A percentile compares a stretch with the other conserved stretches of the same genome.
Evolutionary conservation across 1,140 invertebrate genomes (phyloP).

Genomic region (Ips typographus): DNA sequence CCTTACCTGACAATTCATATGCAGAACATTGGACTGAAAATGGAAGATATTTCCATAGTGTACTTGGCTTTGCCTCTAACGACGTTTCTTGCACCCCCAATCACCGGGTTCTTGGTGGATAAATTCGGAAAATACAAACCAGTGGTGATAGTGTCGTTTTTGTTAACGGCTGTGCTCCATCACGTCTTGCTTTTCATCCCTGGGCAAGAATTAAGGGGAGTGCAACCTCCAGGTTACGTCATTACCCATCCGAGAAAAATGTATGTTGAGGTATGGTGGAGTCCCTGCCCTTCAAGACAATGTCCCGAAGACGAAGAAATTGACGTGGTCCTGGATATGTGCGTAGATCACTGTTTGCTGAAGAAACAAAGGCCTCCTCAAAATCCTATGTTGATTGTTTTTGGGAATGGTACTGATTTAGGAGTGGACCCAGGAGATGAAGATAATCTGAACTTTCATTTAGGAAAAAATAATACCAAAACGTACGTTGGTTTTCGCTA

Average conservation of each 20-base stretch:
- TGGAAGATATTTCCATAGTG: slow-evolving; percentile 81
- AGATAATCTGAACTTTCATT: slow-evolving; percentile 57
- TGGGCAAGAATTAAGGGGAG: slow-evolving; percentile 70
- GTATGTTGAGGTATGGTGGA: slow-evolving; percentile 76
- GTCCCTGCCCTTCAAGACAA: slow-evolving; percentile 71
- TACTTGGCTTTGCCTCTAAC: slow-evolving; percentile 81
- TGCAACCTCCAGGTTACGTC: slow-evolving; percentile 69
- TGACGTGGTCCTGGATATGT: slow-evolving; percentile 68
- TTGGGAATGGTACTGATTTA: slow-evolving; percentile 22
- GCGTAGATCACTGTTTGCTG: slow-evolving; percentile 67
- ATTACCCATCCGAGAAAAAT: slow-evolving; percentile 67
- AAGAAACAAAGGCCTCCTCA: slow-evolving; percentile 38
- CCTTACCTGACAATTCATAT: slow-evolving; percentile 86
- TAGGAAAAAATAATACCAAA: slow-evolving; percentile 54
- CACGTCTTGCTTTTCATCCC: slow-evolving; percentile 72
- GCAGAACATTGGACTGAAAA: slow-evolving; percentile 80
- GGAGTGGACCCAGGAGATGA: slow-evolving; percentile 51
- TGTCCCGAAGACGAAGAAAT: slow-evolving; percentile 71
- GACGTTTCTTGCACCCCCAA: slow-evolving; percentile 75
- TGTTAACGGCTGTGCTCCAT: slow-evolving; percentile 71
- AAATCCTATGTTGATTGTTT: slow-evolving; percentile 21
- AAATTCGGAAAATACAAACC: slow-evolving; percentile 80
- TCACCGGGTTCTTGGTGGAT: slow-evolving; percentile 77
- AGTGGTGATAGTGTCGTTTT: slow-evolving; percentile 71
- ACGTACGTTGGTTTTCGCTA: slow-evolving; percentile 25